phyloP scores from a whole-genome alignment of 2,888 invertebrate species.

The Hemicrepidius hirtus region DNA sequence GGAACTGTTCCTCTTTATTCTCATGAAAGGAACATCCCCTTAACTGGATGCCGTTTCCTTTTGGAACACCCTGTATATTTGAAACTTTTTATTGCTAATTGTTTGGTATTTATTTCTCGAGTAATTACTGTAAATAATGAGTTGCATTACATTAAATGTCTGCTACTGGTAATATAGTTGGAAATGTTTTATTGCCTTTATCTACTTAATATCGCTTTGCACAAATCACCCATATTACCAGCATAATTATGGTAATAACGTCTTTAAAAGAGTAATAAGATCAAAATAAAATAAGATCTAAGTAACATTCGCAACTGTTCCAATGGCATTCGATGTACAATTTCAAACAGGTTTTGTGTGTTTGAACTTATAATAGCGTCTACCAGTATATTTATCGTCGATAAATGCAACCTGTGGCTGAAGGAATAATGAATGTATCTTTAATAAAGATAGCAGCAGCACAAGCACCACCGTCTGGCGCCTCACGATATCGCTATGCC shows the following conservation, averaged over 20 bases:
- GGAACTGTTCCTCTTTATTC: too few species aligned
- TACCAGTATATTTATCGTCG: conserved; percentile 42
- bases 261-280: not conserved
- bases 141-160: too few species aligned
- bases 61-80: too few species aligned
- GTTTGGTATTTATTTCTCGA: too few species aligned
- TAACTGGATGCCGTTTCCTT: too few species aligned
- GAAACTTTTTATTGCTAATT: too few species aligned
- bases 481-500: conserved; percentile 43
- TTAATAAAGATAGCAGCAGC: conserved; percentile 46
- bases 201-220: too few species aligned
- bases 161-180: too few species aligned
- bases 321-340: conserved; percentile 22
- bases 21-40: too few species aligned
- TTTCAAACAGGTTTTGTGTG: conserved; percentile 41
- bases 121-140: too few species aligned
- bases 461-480: conserved; percentile 43
- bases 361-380: conserved; percentile 34
- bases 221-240: conserved; percentile 6
- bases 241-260: conserved; percentile 17
- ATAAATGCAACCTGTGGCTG: conserved; percentile 51
- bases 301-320: conserved; percentile 21
- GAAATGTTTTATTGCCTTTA: too few species aligned
- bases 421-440: conserved; percentile 39
- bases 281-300: conserved; percentile 2